A percentile compares a stretch with the other conserved stretches of the same genome.
Conservation (phyloP, 1,140 invertebrate genomes). For the Antheraea pernyi region DNA sequence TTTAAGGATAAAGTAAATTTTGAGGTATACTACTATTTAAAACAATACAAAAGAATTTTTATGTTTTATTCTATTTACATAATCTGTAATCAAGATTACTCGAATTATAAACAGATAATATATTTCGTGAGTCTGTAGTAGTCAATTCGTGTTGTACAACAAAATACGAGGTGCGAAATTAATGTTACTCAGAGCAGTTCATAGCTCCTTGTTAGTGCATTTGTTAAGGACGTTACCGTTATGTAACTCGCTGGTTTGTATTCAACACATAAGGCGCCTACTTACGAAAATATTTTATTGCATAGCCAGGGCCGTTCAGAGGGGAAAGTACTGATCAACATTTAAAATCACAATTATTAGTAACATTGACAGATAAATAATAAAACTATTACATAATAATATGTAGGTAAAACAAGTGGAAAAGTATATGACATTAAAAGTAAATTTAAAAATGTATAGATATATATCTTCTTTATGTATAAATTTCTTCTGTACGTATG, state of each 20-base stretch:
- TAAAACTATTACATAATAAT: too few species aligned
- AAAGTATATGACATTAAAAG: too few species aligned
- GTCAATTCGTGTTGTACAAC: not conserved
- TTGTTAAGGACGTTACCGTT: constrained; percentile 18
- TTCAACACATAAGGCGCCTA: constrained; percentile 15
- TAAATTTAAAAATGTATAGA: too few species aligned
- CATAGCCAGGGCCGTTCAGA: not conserved
- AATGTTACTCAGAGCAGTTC: constrained; percentile 3
- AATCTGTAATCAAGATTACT: not conserved
- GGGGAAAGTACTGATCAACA: not conserved
- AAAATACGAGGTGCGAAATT: not conserved
- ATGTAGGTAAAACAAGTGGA: too few species aligned
- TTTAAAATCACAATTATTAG: too few species aligned
- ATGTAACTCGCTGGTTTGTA: constrained; percentile 17
- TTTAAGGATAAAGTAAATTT: too few species aligned
- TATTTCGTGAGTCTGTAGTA: not conserved
- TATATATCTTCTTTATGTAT: too few species aligned
- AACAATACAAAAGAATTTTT: too few species aligned
- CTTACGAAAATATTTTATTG: constrained; percentile 20
- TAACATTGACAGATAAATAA: too few species aligned
- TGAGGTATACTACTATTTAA: too few species aligned
- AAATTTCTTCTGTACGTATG: too few species aligned
- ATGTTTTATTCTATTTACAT: too few species aligned
- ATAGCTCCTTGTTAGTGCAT: constrained; percentile 4
- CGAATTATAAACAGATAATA: not conserved